Evolutionary conservation across 2,888 invertebrate genomes (phyloP).

Genomic region (Rhabditoides inermis): DNA sequence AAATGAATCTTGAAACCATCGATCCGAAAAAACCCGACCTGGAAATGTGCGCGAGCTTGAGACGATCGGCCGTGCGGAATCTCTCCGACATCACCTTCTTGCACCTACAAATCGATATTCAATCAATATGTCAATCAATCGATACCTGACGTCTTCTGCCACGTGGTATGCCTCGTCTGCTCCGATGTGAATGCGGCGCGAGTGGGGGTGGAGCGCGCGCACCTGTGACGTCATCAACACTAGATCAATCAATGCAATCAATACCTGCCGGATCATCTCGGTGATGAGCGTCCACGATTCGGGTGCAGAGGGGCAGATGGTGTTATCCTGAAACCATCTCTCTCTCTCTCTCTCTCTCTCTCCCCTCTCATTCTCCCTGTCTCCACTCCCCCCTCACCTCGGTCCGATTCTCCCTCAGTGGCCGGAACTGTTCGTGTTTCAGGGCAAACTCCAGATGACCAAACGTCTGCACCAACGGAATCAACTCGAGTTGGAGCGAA

Average conservation of each 20-base stretch:
- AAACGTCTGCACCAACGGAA: conserved; percentile 59
- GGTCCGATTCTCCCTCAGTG: conserved; percentile 64
- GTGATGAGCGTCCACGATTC: conserved; percentile 61
- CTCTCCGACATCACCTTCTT: conserved; percentile 47
- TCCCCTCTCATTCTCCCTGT: conserved; percentile 38
- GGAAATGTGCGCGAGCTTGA: conserved; percentile 64
- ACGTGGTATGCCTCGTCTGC: conserved; percentile 72
- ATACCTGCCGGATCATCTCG: conserved; percentile 68
- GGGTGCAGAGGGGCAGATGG: conserved; percentile 57
- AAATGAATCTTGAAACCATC: no score
- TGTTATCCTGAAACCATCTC: conserved; percentile 60
- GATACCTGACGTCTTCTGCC: conserved; percentile 54
- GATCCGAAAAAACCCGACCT: conserved; percentile 17
- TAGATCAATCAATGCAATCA: background rate
- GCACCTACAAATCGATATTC: no score
- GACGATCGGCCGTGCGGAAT: conserved; percentile 43
- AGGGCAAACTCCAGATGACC: conserved; percentile 65
- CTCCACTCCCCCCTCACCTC: conserved; percentile 62
- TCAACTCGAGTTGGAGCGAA: conserved; percentile 57
- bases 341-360: conserved; percentile 64
- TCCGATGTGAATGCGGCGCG: conserved; percentile 63
- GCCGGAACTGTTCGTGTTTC: conserved; percentile 65
- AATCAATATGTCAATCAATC: no score
- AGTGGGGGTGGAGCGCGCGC: conserved; percentile 46
- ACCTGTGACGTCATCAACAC: conserved; percentile 17